Evolutionary conservation across 2,888 invertebrate genomes (phyloP), one percentile per base, ranked within the genome.

Genomic region (Nomada goodeniana): DNA sequence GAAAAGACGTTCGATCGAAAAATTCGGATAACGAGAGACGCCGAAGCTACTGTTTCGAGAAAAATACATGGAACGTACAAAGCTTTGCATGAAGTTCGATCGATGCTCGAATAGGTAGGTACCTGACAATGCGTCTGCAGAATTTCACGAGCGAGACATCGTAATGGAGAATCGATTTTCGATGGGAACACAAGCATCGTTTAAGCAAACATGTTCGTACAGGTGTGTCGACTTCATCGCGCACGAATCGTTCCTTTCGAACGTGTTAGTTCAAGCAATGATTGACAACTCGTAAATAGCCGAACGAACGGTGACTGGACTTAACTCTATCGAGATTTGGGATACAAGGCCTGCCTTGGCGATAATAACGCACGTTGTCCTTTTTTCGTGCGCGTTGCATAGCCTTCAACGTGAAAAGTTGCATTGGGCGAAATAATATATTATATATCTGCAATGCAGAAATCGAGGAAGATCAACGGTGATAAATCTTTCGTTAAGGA

Each of bases 271-370:
- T 5, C 26, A 20, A 15, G 29, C 53, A 13, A 23, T 68, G 80
- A 83, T 53, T 83, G 83, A 80, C 83, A 80, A 67, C 67, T 80
- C 81, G 77, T 76, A 84, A 76, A 79, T 74, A 81, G 74, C 71
- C 68, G 76, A 79, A 84, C 73, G 72, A 80, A 70, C 69, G 80
- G 81, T 50, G 65, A 67, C 67, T 42, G 36, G 71, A 52, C 71
- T 72, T 42, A 57, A 42, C 11, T 44, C 65, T 59, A 26, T 44
- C 53, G 42, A 47, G 42, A 20, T 9, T 23, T 29, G 20, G 20
- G 53, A 61, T 20, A 61, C n/a, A 55, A 11, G 15, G 20, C 15
- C 18, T 55, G 20, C 36, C 1, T n/a, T 11, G 4, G 13, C 53
- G 67, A 42, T 36, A 20, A 55, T 68, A 36, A n/a, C n/a, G 36